These are phyloP conservation scores for Eristalis tenax DNA, from an alignment of 2,888 invertebrate genomes.

Conservation along the genomic window DNA sequence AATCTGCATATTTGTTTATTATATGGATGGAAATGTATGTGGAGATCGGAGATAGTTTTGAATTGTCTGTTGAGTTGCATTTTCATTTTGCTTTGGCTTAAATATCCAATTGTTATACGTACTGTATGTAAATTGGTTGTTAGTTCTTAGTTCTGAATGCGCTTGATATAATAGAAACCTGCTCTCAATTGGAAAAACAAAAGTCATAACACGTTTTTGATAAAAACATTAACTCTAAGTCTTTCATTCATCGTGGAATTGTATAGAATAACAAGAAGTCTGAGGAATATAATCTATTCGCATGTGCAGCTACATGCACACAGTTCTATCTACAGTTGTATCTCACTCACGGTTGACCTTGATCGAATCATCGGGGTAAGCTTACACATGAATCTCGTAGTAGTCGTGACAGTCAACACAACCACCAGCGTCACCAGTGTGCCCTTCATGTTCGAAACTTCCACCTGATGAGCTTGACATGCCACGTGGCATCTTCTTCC, in stretches of 20 bases:
- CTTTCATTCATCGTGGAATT: constrained; percentile 8
- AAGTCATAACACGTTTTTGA: constrained; percentile 22
- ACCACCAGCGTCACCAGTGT: constrained; percentile 75
- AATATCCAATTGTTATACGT: constrained; percentile 34
- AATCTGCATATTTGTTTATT: constrained; percentile 47
- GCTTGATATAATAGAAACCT: constrained; percentile 68
- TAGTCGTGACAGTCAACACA: constrained; percentile 81
- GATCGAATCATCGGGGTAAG: constrained; percentile 36
- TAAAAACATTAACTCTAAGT: constrained; percentile 39
- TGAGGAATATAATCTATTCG: constrained; percentile 12
- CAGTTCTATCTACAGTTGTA: constrained; percentile 64
- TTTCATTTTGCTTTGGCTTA: constrained; percentile 26
- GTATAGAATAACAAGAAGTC: constrained; percentile 22
- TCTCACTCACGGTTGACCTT: constrained; percentile 66
- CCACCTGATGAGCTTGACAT: constrained; percentile 73
- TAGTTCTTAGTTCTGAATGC: constrained; percentile 43
- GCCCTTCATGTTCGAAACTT: constrained; percentile 72
- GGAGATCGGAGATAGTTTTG: constrained; percentile 67
- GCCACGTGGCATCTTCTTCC: constrained; percentile 82
- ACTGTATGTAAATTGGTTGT: constrained; percentile 2
- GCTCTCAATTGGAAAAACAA: constrained; percentile 49
- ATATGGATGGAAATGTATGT: constrained; percentile 69
- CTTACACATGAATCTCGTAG: constrained; percentile 85
- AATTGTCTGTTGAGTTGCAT: constrained; percentile 54
- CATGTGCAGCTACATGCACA: constrained; percentile 35